These are phyloP conservation scores for Nothoprocta perdicaria DNA, from an alignment of 2,113 vertebrate genomes.

Conservation along the genomic window DNA sequence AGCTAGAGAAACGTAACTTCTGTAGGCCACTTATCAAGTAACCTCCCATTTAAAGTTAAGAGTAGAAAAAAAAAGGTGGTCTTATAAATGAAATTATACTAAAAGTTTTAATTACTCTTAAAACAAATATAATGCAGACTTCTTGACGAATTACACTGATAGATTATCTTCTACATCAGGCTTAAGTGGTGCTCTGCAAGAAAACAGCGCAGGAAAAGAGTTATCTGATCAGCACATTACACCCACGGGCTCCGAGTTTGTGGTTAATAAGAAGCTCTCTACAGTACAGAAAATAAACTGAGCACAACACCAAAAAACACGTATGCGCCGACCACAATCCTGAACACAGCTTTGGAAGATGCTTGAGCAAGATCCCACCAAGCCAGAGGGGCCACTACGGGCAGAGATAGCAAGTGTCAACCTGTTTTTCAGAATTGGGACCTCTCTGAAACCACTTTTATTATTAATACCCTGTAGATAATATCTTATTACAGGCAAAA, in stretches of 20 bases:
- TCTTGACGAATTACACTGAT: background rate
- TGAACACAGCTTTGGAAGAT: background rate
- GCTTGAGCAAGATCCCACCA: background rate
- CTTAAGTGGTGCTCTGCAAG: constrained; percentile 23
- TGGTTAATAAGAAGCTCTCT: constrained; percentile 64
- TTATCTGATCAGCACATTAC: constrained; percentile 69
- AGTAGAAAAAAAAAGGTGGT: background rate
- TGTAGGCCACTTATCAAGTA: background rate
- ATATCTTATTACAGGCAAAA: background rate
- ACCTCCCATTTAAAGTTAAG: background rate
- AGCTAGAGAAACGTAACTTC: background rate
- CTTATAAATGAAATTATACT: background rate
- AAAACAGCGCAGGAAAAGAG: constrained; percentile 72
- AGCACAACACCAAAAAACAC: background rate
- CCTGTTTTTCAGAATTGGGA: background rate
- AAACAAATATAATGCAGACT: background rate
- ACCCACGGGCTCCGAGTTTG: constrained; percentile 48
- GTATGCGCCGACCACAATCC: background rate
- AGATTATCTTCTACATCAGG: constrained; percentile 35
- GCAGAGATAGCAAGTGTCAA: background rate
- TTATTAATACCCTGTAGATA: background rate
- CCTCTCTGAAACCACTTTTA: background rate
- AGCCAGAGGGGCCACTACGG: background rate
- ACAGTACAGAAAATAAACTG: background rate
- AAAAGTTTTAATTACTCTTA: background rate